Evolutionary conservation across 1,140 invertebrate species (phyloP).

Genomic region (Pseudomyrmex concolor): DNA sequence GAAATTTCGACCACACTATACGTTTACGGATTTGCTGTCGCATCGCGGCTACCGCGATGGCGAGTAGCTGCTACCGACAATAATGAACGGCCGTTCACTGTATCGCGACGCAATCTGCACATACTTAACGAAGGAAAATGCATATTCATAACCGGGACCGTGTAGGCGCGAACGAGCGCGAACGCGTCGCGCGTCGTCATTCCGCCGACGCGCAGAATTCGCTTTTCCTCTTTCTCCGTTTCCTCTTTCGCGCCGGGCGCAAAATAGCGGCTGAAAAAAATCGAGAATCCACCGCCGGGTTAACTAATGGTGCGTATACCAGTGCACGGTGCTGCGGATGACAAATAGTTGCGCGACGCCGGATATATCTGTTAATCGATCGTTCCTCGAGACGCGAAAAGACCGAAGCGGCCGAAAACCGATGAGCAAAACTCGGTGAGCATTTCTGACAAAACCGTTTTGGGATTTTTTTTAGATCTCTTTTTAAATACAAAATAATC

Average conservation of each 20-base stretch:
- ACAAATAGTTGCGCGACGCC: conserved; percentile 51
- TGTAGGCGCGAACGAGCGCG: conserved; percentile 75
- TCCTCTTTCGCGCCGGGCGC: conserved; percentile 32
- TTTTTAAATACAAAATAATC: not conserved
- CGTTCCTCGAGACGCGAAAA: conserved; percentile 24
- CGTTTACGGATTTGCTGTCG: conserved; percentile 76
- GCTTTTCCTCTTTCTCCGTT: conserved; percentile 56
- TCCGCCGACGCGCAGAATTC: conserved; percentile 75
- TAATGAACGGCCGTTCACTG: conserved; percentile 84
- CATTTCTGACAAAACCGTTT: not conserved
- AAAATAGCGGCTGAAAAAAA: conserved; percentile 56
- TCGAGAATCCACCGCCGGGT: conserved; percentile 51
- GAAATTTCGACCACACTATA: conserved; percentile 74
- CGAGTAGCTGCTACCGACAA: conserved; percentile 82
- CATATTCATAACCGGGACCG: conserved; percentile 83
- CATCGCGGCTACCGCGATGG: conserved; percentile 66
- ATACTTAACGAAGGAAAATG: conserved; percentile 85
- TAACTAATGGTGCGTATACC: conserved; percentile 55
- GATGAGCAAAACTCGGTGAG: conserved; percentile 13
- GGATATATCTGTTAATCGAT: conserved; percentile 58
- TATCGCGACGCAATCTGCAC: conserved; percentile 85
- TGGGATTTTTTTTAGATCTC: conserved; percentile 2
- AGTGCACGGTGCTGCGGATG: conserved; percentile 38
- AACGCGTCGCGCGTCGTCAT: conserved; percentile 63
- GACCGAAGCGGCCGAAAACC: conserved; percentile 33